Evolutionary conservation across 2,888 invertebrate genomes (phyloP).

Genomic region (Heliconius sara): DNA sequence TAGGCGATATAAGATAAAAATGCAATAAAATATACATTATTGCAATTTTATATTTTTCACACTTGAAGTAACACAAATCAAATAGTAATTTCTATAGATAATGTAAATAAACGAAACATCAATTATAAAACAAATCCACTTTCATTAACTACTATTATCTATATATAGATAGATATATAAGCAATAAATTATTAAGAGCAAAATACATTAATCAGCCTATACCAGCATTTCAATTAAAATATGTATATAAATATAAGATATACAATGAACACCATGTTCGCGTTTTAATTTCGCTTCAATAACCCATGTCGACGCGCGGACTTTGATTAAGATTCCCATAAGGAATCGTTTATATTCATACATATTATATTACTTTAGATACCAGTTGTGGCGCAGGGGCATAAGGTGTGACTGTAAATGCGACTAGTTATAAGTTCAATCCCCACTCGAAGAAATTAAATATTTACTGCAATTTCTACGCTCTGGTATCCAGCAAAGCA

Average conservation of each 20-base stretch:
- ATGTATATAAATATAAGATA: constrained; percentile 51
- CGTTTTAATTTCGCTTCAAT: constrained; percentile 81
- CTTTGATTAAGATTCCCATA: constrained; percentile 75
- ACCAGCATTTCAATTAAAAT: constrained; percentile 52
- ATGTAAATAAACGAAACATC: no score
- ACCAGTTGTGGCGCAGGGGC: no score
- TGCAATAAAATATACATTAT: no score
- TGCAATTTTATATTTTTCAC: no score
- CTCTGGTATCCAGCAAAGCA: no score
- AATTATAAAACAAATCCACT: background rate
- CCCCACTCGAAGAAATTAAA: no score
- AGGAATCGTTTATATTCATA: constrained; percentile 60
- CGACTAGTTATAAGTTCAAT: no score
- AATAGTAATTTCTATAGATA: no score
- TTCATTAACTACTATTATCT: background rate
- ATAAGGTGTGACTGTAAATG: no score
- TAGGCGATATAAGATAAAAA: no score
- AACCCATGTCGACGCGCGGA: constrained; percentile 75
- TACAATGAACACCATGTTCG: constrained; percentile 58
- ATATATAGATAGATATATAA: background rate
- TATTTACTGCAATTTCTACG: no score
- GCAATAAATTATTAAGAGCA: background rate
- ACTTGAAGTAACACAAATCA: no score
- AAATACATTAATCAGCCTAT: background rate
- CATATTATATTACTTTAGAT: constrained; percentile 31